Evolutionary conservation across 2,888 invertebrate genomes (phyloP), one percentile per base, ranked within the genome.

Genomic region (Drosophila ustulata): DNA sequence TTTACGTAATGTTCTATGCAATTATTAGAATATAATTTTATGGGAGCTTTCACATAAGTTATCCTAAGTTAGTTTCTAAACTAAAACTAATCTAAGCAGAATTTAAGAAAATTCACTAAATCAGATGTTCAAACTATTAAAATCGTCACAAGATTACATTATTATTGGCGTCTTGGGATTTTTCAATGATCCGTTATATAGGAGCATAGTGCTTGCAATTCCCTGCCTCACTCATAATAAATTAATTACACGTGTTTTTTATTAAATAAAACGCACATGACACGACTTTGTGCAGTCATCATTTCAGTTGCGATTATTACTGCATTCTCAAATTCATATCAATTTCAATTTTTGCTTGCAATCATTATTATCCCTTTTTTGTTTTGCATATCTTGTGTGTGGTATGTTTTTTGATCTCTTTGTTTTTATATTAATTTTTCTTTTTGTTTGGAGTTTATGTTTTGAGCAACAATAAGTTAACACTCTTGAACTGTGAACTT

Each of bases 311-410:
- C 52, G 28, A 46, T 53, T 46, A 45, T 51, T 39, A 32, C 39
- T n/a, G 28, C 18, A 53, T 63, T 63, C 49, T 50, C 26, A 28
- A 53, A 39, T 73, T 11, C 30, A 45, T 32, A 50, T n/a, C 34
- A 53, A 45, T n/a, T 32, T 2, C n/a, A 45, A 32, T 26, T 63
- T 41, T 53, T 61, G 75, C 75, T 78, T 78, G 75, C 25, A 45
- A 62, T 71, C 43, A 61, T 62, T 51, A 28, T 50, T 51, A 55
- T 37, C 53, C 26, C 18, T 18, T 18, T 70, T 76, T 53, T 69
- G 63, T 55, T 78, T 68, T 78, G 79, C 75, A 61, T 63, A 46
- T 64, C 53, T 67, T 55, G 28, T 73, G 43, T 64, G 25, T 55
- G 18, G 25, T 55, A n/a, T 41, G 37, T 57, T 9, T 47, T 57